Conservation (phyloP, 2,113 vertebrate genomes). For the Apeltes quadracus region DNA sequence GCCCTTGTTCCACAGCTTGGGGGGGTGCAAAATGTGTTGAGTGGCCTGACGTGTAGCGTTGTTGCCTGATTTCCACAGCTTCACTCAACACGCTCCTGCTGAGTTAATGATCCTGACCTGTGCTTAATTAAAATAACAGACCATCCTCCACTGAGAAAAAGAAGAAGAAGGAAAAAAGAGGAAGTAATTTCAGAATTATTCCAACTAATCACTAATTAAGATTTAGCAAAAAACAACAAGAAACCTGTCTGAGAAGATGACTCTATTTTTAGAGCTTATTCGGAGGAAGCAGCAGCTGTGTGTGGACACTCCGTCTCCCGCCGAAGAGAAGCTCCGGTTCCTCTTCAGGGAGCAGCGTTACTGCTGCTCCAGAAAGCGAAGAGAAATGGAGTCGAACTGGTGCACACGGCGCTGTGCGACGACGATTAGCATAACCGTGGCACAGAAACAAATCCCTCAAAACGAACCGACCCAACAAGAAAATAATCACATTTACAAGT, state of each 20-base stretch:
- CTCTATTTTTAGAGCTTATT: conserved; percentile 69
- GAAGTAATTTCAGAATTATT: conserved; percentile 77
- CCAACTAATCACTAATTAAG: conserved; percentile 80
- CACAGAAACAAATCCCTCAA: conserved; percentile 47
- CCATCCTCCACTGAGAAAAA: conserved; percentile 69
- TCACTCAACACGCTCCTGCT: conserved; percentile 72
- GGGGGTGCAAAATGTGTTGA: conserved; percentile 35
- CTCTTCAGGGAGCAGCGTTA: conserved; percentile 23
- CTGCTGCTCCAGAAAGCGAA: conserved; percentile 34
- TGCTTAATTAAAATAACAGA: conserved; percentile 84
- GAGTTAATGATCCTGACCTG: conserved; percentile 83
- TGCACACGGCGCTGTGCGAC: background rate
- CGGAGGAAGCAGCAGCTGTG: conserved; percentile 39
- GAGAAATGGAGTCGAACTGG: conserved; percentile 30
- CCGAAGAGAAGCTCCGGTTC: conserved; percentile 33
- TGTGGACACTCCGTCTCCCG: conserved; percentile 33
- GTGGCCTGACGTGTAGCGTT: conserved; percentile 50
- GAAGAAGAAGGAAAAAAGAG: conserved; percentile 27
- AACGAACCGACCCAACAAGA: conserved; percentile 43
- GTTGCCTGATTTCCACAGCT: conserved; percentile 71
- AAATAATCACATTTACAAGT: conserved; percentile 61
- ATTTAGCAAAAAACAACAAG: conserved; percentile 73
- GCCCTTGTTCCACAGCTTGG: conserved; percentile 36
- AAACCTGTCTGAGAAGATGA: conserved; percentile 65
- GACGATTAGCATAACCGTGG: conserved; percentile 41